Evolutionary conservation across 2,888 invertebrate species (phyloP).

Genomic region (Atrina japonica): DNA sequence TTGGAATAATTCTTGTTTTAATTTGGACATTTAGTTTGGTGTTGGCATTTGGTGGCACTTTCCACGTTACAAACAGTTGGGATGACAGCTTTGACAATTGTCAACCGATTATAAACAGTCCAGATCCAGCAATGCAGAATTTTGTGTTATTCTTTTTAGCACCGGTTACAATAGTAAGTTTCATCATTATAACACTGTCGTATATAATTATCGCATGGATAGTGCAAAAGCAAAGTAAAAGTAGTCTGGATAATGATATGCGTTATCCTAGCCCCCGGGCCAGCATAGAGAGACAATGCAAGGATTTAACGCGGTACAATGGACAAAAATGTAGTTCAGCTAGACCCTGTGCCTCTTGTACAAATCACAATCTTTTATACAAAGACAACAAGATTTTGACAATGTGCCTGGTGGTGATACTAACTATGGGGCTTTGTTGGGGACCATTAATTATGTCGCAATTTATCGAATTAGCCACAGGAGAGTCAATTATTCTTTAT

Average conservation of each 20-base stretch:
- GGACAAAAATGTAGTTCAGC: conserved; percentile 30
- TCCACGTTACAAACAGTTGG: conserved; percentile 67
- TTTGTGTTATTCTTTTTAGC: conserved; percentile 69
- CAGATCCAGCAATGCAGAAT: conserved; percentile 57
- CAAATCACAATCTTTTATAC: conserved; percentile 55
- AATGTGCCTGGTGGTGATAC: conserved; percentile 69
- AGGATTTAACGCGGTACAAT: conserved; percentile 31
- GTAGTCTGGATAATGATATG: background rate
- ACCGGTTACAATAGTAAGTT: conserved; percentile 62
- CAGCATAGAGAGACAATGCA: conserved; percentile 43
- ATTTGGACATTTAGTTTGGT: conserved; percentile 66
- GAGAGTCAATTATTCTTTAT: conserved; percentile 70
- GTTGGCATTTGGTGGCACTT: conserved; percentile 62
- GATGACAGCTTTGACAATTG: conserved; percentile 57
- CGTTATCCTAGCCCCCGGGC: conserved; percentile 27
- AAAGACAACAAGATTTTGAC: conserved; percentile 67
- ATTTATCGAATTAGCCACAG: conserved; percentile 62
- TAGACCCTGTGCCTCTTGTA: conserved; percentile 36
- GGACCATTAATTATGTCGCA: conserved; percentile 69
- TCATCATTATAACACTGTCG: conserved; percentile 58
- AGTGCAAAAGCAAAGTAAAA: conserved; percentile 54
- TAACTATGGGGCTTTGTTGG: conserved; percentile 70
- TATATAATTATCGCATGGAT: conserved; percentile 64
- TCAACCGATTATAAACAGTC: conserved; percentile 62
- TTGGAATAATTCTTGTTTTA: conserved; percentile 54